These are phyloP conservation scores for Hirtodrosophila confusa DNA, from an alignment of 2,888 invertebrate genomes.

Conservation along the genomic window DNA sequence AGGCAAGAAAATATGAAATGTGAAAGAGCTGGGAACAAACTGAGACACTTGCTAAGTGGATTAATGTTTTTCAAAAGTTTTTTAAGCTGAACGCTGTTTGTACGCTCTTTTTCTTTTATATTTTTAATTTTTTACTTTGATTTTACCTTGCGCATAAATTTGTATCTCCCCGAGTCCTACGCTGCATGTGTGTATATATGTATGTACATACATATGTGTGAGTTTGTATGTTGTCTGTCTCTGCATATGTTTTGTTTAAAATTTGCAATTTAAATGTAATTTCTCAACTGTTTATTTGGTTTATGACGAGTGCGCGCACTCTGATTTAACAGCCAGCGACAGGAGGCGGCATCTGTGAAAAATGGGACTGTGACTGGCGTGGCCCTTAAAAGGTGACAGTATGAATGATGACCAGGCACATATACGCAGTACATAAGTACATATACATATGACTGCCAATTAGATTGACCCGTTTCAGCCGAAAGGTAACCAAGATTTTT, in stretches of 20 bases:
- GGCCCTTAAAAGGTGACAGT: conserved; percentile 22
- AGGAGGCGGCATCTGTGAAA: conserved; percentile 10
- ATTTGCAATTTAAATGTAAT: conserved; percentile 78
- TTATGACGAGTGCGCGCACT: conserved; percentile 63
- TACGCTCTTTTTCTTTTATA: conserved; percentile 14
- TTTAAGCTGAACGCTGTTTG: conserved; percentile 36
- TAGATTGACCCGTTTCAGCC: conserved; percentile 17
- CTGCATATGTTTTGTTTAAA: conserved; percentile 39
- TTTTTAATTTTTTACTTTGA: conserved; percentile 12
- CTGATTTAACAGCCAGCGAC: conserved; percentile 57
- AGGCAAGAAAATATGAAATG: conserved; percentile 25
- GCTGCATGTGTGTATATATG: neutral
- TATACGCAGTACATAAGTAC: neutral
- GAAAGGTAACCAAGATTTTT: conserved; percentile 16
- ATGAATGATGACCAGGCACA: conserved; percentile 32
- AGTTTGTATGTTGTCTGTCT: conserved; percentile 12
- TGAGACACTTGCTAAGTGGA: conserved; percentile 56
- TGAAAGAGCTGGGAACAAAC: conserved; percentile 13
- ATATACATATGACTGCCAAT: no score
- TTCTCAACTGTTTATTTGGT: conserved; percentile 72
- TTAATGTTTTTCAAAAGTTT: conserved; percentile 59
- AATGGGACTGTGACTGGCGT: neutral
- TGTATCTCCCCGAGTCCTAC: conserved; percentile 4
- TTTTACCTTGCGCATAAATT: conserved; percentile 54
- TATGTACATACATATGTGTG: conserved; percentile 6